Conservation (phyloP, 92 coral and sea anemone genomes). For the Micromussa lordhowensis region DNA sequence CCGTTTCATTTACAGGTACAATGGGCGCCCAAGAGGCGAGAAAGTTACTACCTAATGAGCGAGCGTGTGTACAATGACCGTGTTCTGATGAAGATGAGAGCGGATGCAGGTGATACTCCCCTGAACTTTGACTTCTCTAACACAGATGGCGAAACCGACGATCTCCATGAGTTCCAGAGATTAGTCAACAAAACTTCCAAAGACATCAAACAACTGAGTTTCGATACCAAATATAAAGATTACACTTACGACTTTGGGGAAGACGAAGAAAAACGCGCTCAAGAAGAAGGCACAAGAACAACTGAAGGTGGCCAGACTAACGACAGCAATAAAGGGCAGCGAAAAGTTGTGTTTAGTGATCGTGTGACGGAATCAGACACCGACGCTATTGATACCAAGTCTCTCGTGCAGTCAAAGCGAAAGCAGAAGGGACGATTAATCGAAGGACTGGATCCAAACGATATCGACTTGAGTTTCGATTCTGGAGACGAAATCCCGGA, state of each 20-base stretch:
- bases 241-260: slow-evolving; percentile 62
- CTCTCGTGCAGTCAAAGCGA: slow-evolving; percentile 16
- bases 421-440: not conserved
- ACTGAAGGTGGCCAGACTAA: slow-evolving; percentile 7
- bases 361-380: slow-evolving; percentile 64
- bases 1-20: slow-evolving; percentile 60
- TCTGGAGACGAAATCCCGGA: slow-evolving; percentile 40
- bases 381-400: slow-evolving; percentile 36
- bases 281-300: slow-evolving; percentile 18
- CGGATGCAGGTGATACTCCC: slow-evolving; percentile 83
- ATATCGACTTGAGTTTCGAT: slow-evolving; percentile 63
- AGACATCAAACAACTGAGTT: slow-evolving; percentile 69
- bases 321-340: slow-evolving; percentile 19
- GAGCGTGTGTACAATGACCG: slow-evolving; percentile 90
- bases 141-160: slow-evolving; percentile 74
- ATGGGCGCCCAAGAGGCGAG: slow-evolving; percentile 92
- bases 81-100: slow-evolving; percentile 71
- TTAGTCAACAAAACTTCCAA: slow-evolving; percentile 77
- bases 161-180: slow-evolving; percentile 79
- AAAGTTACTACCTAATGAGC: slow-evolving; percentile 90
- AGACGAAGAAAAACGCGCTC: slow-evolving; percentile 23
- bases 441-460: slow-evolving; percentile 72
- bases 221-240: slow-evolving; percentile 73
- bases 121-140: slow-evolving; percentile 78
- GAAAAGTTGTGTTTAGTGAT: slow-evolving; percentile 71